Evolutionary conservation across 1,140 invertebrate species (phyloP).

Genomic region (Parapsyche elsis): DNA sequence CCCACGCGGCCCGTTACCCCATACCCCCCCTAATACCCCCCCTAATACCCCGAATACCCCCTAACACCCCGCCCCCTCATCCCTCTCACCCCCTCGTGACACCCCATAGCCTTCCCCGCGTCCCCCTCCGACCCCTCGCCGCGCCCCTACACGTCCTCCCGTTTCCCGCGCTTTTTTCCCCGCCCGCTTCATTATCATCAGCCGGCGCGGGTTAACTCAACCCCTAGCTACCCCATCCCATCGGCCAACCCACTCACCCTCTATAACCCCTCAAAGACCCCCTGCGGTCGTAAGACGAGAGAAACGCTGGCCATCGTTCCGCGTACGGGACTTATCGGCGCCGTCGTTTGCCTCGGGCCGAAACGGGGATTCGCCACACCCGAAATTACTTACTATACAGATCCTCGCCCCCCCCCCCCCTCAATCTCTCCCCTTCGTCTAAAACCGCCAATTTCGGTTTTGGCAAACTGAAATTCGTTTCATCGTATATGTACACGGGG

Average conservation of each 20-base stretch:
- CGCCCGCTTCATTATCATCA: slow-evolving; percentile 17
- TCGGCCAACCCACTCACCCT: too few species aligned
- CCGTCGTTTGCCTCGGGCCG: neutral
- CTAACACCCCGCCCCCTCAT: neutral
- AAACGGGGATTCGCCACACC: too few species aligned
- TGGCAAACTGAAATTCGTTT: neutral
- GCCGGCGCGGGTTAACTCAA: slow-evolving; percentile 11
- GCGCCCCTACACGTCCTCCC: neutral
- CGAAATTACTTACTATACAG: too few species aligned
- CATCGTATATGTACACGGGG: too few species aligned
- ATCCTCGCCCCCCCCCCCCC: neutral
- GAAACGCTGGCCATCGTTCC: neutral
- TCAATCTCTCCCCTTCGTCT: neutral
- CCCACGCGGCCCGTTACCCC: neutral
- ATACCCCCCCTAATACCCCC: neutral
- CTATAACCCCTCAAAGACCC: too few species aligned
- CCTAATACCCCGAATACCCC: too few species aligned
- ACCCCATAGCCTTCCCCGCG: neutral
- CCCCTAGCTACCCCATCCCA: neutral
- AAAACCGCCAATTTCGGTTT: neutral
- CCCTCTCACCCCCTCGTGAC: neutral
- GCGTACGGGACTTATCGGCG: neutral
- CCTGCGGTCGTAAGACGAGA: neutral
- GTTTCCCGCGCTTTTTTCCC: neutral
- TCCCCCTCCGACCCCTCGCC: neutral